Conservation (phyloP, 2,797 vertebrate genomes). For the Thaleichthys pacificus region DNA sequence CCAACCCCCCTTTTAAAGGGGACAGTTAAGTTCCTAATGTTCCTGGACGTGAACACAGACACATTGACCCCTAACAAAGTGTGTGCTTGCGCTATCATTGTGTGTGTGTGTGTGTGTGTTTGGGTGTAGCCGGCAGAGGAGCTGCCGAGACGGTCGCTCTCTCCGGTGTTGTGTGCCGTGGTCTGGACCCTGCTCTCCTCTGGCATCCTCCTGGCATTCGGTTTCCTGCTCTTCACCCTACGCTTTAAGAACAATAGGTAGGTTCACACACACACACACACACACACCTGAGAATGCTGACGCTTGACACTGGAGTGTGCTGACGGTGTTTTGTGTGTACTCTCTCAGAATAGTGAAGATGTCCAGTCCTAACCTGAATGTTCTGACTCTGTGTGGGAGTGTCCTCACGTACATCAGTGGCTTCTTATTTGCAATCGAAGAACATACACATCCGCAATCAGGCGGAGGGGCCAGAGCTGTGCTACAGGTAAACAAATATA, state of each 20-base stretch:
- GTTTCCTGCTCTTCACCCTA: constrained; percentile 91
- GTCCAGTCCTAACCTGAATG: constrained; percentile 97
- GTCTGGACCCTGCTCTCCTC: constrained; percentile 87
- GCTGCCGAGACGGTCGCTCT: constrained; percentile 62
- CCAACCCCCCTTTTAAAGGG: background rate
- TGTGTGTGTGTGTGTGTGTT: constrained; percentile 34
- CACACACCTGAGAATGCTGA: background rate
- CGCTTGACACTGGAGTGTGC: background rate
- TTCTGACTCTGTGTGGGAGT: constrained; percentile 90
- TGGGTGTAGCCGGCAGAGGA: constrained; percentile 61
- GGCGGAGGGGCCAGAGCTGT: constrained; percentile 72
- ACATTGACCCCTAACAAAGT: background rate
- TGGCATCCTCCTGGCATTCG: constrained; percentile 84
- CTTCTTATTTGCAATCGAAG: constrained; percentile 87
- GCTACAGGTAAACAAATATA: constrained; percentile 77
- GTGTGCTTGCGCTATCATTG: constrained; percentile 21
- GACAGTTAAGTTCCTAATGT: background rate
- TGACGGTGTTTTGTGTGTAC: background rate
- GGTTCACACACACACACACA: background rate
- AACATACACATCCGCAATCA: constrained; percentile 54
- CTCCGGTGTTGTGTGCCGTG: constrained; percentile 80
- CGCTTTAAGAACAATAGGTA: constrained; percentile 96
- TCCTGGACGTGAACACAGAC: no score
- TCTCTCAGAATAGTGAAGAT: constrained; percentile 95
- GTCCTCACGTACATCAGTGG: constrained; percentile 87